Evolutionary conservation across 2,888 invertebrate species (phyloP), one percentile per base, ranked within the genome.

Genomic region (Apodemia mormo): DNA sequence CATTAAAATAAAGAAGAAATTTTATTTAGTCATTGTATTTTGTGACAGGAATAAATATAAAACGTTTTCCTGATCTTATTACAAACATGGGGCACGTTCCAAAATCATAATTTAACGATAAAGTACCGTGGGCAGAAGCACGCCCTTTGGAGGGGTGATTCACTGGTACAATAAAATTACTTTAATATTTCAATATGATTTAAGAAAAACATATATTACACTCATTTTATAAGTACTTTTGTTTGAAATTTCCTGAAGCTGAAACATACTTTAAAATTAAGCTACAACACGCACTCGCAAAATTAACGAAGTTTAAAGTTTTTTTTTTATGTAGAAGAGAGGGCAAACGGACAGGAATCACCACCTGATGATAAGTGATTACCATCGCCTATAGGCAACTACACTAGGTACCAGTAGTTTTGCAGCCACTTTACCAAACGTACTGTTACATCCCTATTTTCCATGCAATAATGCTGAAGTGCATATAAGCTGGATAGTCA

Each of bases 51-150:
- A 86, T 85, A 87, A 81, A 85, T 83, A 88, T 83, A 84, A 86
- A 86, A 85, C 81, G 83, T 82, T 85, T 87, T 86, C 85, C 85
- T 88, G 89, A 91, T 90, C 91, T 89, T 86, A 84, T 88, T 84
- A 78, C 75, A 82, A 85, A 89, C 87, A 90, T 91, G 88, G 85
- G 81, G 88, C 91, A 91, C 91, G 91, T 90, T 83, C 80, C 79
- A 88, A 89, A 89, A 82, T 87, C 89, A 90, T 91, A 91, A 89
- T 88, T 91, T 80, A 85, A 86, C 81, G 83, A 90, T 88, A 86
- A 87, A 88, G 89, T 85, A 90, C 74, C 86, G 85, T 85, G 86
- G 86, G 84, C 85, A 82, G 76, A 14, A 49, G 49, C 37, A 37
- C 37, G 37, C 12, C 49, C 49, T 49, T 49, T 49, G 12, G 49